Evolutionary conservation across 1,140 invertebrate species (phyloP), one percentile per base, ranked within the genome.

Genomic region (Hyposmocoma kahamanoa): DNA sequence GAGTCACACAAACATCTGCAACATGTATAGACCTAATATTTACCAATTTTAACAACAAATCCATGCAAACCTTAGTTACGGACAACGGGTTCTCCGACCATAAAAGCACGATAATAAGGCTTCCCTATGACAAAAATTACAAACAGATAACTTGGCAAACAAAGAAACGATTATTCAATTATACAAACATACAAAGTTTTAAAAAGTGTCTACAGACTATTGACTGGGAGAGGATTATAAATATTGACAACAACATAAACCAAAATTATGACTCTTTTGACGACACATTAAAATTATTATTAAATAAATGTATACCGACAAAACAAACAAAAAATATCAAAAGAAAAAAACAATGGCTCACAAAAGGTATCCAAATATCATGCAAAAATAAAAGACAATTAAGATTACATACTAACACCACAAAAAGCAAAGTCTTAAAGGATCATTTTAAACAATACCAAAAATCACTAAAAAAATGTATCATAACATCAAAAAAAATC

Each of bases 281-380:
- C n/a, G 38, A 48, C 1, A 20, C 3, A 3, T 48, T 42, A 21
- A 30, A 1, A 26, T 15, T 48, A 0, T n/a, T 48, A 19, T 48
- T 21, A 28, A 22, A 48, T 24, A 21, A 41, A 13, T 42, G 38
- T 21, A 9, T 48, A 28, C 47, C 47, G 9, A 30, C 2, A 15
- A 28, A 13, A 41, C 41, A 9, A 41, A 42, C 42, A 18, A 48
- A 41, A 11, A 21, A 41, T 17, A 42, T 38, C 10, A 18, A 48
- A n/a, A 41, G 32, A 21, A 41, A 15, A 20, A 39, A 41, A 30
- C 36, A 41, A 11, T 48, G 47, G 47, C 41, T 41, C 41, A 48
- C 32, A 4, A 48, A 41, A 41, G 47, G 47, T 3, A 41, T 41
- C 6, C 10, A 24, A 11, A 30, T 30, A 30, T 24, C 47, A 8